phyloP scores from a whole-genome alignment of 2,797 vertebrate genomes.

The Clarias fuscus region DNA sequence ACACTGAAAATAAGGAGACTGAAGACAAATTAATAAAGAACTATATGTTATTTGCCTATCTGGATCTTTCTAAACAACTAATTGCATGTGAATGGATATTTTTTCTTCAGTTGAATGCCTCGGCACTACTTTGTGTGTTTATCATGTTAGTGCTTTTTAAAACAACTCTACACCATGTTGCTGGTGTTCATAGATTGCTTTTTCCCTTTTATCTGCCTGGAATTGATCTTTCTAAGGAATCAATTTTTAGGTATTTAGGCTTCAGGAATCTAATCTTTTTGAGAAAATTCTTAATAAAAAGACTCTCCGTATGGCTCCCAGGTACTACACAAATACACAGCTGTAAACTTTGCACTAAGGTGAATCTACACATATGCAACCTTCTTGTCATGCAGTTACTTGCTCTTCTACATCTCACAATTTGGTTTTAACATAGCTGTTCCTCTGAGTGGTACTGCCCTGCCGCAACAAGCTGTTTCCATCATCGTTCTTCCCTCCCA shows the following conservation, averaged over 20 bases:
- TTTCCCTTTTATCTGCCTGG: not conserved
- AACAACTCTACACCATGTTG: not conserved
- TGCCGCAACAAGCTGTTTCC: conserved; percentile 36
- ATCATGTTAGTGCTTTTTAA: not conserved
- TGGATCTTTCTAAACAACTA: not conserved
- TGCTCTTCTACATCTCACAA: not conserved
- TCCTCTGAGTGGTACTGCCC: conserved; percentile 17
- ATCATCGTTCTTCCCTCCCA: conserved; percentile 46
- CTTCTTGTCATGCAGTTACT: not conserved
- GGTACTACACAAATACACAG: not conserved
- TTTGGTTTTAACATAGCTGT: conserved; percentile 40
- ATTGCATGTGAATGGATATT: not conserved
- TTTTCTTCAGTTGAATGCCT: not conserved
- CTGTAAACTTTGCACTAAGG: not conserved
- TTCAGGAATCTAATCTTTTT: not conserved
- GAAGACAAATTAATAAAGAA: not conserved
- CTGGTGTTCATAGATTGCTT: not conserved
- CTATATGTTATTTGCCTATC: not conserved
- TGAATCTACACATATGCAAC: not conserved
- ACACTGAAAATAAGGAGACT: not conserved
- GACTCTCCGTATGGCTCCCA: not conserved
- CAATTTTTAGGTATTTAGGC: not conserved
- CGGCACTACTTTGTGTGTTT: not conserved
- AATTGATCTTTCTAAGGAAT: not conserved
- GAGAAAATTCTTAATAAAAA: not conserved